Conservation (phyloP, 2,888 invertebrate genomes). For the Auanema sp. region DNA sequence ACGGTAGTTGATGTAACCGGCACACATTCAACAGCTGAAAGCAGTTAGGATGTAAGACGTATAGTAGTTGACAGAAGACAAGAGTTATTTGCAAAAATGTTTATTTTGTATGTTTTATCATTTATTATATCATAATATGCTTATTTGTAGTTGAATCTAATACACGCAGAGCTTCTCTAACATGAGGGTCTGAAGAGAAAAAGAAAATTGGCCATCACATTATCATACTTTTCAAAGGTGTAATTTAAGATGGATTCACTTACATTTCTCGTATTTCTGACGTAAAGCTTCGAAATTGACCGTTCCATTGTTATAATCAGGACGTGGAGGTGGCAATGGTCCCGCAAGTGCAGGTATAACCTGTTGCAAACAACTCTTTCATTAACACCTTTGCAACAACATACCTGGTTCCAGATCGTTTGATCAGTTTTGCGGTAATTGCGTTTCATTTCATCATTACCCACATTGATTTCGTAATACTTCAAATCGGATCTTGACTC, state of each 20-base stretch:
- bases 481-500: background rate
- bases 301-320: slow-evolving; percentile 8
- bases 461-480: background rate
- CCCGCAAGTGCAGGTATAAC: slow-evolving; percentile 7
- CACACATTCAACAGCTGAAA: too few species aligned
- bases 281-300: too few species aligned
- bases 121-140: too few species aligned
- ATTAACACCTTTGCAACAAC: background rate
- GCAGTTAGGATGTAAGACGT: too few species aligned
- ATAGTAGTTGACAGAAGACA: too few species aligned
- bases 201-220: background rate
- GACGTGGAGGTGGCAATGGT: slow-evolving; percentile 1
- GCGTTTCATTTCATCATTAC: slow-evolving; percentile 1
- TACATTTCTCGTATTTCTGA: too few species aligned
- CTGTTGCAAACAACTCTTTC: slow-evolving; percentile 1
- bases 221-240: background rate
- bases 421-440: slow-evolving; percentile 7
- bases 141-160: too few species aligned
- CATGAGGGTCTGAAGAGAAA: background rate
- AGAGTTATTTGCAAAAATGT: too few species aligned
- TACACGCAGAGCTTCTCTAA: background rate
- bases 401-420: slow-evolving; percentile 5
- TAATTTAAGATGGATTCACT: background rate
- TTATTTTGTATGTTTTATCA: too few species aligned
- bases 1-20: too few species aligned